Evolutionary conservation across 1,140 invertebrate genomes (phyloP), one percentile per base, ranked within the genome.

Genomic region (Caenorhabditis latens): DNA sequence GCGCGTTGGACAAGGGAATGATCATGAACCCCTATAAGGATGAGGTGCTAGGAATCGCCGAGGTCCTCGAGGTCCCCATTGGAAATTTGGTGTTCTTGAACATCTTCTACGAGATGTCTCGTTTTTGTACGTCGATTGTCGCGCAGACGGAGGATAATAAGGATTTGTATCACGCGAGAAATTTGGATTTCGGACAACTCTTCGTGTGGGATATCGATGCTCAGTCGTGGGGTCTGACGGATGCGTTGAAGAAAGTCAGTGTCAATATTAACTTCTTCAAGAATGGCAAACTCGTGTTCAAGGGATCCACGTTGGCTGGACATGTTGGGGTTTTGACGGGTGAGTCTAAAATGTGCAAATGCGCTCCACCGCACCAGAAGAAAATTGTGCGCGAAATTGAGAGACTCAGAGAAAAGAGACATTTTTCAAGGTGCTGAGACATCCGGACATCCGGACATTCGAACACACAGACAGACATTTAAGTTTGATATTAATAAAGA

Each of bases 61-160:
- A 88, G 19, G 87, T 63, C 8, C 43, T 83, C 6, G 87, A 85
- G 16, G 43, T 55, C 0, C 63, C 67, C 88, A 83, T 90, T 92
- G 94, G 94, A 43, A 93, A 94, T 88, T 90, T 94, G 67, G 92
- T 93, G 9, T 89, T 94, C 48, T 94, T 94, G 90, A 95, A 95
- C 88, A 91, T 95, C 21, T 94, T 95, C 91, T 95, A 95, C 90
- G 94, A 95, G 91, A 90, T 94, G 43, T 94, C 94, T 86, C 93
- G 94, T 43, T 91, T 94, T 6, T 95, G 94, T 88, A 95, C 94
- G 3, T 94, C 94, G 14, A 94, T 95, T 53, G 91, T 95, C 7
- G 93, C 94, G 53, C 91, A 94, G 89, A 93, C 93, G 84, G 84
- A 88, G 13, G 86, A 86, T 43, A 86, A 86, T 43, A 86, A 86